A percentile compares a stretch with the other conserved stretches of the same genome.
Conservation (phyloP, 2,888 invertebrate genomes). For the Acholoe squamosa region DNA sequence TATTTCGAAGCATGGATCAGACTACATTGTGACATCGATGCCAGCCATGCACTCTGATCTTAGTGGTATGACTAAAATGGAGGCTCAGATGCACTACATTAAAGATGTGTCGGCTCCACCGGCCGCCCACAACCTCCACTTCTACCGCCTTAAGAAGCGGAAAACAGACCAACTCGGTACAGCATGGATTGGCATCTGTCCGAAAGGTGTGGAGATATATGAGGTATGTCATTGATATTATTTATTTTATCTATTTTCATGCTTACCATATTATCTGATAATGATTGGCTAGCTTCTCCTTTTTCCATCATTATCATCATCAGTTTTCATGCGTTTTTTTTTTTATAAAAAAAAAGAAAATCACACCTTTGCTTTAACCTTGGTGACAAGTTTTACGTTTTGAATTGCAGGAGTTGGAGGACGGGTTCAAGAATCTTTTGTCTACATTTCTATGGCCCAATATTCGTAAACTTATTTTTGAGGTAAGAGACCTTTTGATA, state of each 20-base stretch:
- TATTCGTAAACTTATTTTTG: constrained; percentile 96
- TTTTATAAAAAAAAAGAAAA: no score
- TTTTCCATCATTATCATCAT: no score
- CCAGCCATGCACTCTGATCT: constrained; percentile 93
- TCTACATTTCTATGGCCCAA: constrained; percentile 97
- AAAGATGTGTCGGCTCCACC: constrained; percentile 92
- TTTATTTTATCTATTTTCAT: background rate
- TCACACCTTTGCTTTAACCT: no score
- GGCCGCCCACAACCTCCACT: constrained; percentile 94
- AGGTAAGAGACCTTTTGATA: constrained; percentile 85
- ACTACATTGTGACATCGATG: constrained; percentile 85
- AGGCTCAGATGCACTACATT: constrained; percentile 94
- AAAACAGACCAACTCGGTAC: constrained; percentile 85
- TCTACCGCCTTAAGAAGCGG: constrained; percentile 88
- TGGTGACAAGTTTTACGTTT: background rate
- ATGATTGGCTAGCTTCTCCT: no score
- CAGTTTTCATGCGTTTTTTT: no score
- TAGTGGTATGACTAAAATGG: constrained; percentile 89
- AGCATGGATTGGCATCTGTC: constrained; percentile 95
- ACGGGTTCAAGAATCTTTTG: constrained; percentile 84
- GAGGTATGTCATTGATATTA: constrained; percentile 83
- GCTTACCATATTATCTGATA: no score
- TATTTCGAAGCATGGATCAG: constrained; percentile 84
- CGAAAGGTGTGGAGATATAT: constrained; percentile 94
- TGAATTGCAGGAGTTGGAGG: constrained; percentile 69